Conservation (phyloP, 1,140 invertebrate species). For the Pseudomyrmex pallidus region DNA sequence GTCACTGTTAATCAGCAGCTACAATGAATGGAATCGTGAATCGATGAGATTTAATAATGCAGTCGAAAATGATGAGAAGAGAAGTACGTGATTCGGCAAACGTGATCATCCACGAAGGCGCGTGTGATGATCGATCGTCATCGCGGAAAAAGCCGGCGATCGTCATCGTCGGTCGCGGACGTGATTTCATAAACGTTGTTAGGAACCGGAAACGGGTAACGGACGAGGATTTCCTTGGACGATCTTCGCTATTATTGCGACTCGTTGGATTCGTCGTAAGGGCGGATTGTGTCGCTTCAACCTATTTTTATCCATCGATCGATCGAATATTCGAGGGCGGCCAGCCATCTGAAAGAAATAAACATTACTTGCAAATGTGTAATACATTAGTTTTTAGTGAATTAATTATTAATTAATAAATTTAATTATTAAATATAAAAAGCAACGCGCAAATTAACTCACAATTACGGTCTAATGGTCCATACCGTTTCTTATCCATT, state of each 20-base stretch:
- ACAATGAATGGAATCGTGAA: conserved; percentile 53
- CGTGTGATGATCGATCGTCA: conserved; percentile 17
- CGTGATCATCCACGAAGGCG: background rate
- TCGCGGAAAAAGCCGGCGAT: conserved; percentile 39
- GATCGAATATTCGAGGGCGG: conserved; percentile 97
- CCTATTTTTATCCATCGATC: conserved; percentile 97
- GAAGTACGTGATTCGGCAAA: conserved; percentile 34
- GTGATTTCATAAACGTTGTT: conserved; percentile 60
- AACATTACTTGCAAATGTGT: too few relatives aligned
- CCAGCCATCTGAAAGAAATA: conserved; percentile 93
- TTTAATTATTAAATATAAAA: too few relatives aligned
- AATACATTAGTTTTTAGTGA: too few relatives aligned
- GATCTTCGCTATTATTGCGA: conserved; percentile 68
- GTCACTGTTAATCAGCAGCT: conserved; percentile 60
- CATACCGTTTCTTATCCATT: conserved; percentile 96
- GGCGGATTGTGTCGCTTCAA: conserved; percentile 84
- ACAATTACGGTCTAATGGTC: conserved; percentile 22
- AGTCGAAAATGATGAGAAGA: conserved; percentile 40
- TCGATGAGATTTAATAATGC: conserved; percentile 54
- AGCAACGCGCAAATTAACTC: background rate
- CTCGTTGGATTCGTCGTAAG: conserved; percentile 68
- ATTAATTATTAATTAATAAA: conserved; percentile 45
- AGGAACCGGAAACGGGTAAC: conserved; percentile 76
- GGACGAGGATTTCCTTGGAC: conserved; percentile 66
- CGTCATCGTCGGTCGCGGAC: conserved; percentile 20